Evolutionary conservation across 2,888 invertebrate genomes (phyloP).

Genomic region (Frankliniella intonsa): DNA sequence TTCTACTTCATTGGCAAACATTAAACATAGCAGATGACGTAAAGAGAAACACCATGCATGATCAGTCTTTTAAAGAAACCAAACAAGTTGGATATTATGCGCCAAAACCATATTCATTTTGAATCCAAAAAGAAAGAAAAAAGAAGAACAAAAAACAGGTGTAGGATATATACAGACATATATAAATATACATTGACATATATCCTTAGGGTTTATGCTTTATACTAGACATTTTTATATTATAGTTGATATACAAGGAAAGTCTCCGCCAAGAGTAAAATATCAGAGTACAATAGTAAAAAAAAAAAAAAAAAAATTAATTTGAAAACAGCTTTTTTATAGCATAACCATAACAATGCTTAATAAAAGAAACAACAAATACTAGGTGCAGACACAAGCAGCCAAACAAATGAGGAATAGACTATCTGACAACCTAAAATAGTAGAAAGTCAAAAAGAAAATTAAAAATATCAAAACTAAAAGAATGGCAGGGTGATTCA

Average conservation of each 20-base stretch:
- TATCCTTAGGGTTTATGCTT: background rate
- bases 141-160: too few relatives aligned
- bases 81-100: background rate
- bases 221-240: background rate
- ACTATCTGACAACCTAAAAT: background rate
- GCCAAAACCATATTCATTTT: background rate
- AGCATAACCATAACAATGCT: too few relatives aligned
- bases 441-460: background rate
- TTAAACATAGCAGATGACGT: background rate
- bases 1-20: background rate
- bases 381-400: background rate
- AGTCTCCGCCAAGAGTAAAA: too few relatives aligned
- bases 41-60: background rate
- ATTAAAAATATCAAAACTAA: background rate
- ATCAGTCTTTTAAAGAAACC: background rate
- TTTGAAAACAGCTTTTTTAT: too few relatives aligned
- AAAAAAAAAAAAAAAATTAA: too few relatives aligned
- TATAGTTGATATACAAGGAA: too few relatives aligned
- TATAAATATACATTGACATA: too few relatives aligned
- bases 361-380: background rate
- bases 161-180: too few relatives aligned
- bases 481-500: background rate
- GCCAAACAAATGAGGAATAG: background rate
- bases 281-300: too few relatives aligned
- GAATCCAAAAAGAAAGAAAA: too few relatives aligned